Evolutionary conservation across 2,888 invertebrate genomes (phyloP).

Genomic region (Tiphia femorata): DNA sequence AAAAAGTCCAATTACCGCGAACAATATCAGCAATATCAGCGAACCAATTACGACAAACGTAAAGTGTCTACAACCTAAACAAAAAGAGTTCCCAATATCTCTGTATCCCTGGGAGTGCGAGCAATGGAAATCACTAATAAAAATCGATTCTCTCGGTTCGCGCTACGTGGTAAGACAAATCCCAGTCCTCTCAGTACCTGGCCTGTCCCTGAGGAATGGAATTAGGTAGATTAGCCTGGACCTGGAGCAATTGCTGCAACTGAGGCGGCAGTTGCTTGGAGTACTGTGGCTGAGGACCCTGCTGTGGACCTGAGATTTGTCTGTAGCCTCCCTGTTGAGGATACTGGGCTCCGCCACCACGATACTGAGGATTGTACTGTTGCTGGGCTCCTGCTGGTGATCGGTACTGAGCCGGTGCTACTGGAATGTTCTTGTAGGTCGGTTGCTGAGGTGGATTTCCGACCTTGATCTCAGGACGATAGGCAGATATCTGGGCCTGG

Average conservation of each 20-base stretch:
- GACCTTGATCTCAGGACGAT: slow-evolving; percentile 52
- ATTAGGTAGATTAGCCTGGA: slow-evolving; percentile 29
- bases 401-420: slow-evolving; percentile 22
- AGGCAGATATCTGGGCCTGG: slow-evolving; percentile 36
- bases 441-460: slow-evolving; percentile 55
- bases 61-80: too few relatives aligned
- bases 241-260: slow-evolving; percentile 44
- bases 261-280: slow-evolving; percentile 46
- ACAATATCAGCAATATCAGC: too few relatives aligned
- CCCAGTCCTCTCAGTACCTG: background rate
- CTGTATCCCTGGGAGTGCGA: too few relatives aligned
- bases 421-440: slow-evolving; percentile 47
- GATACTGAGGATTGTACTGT: slow-evolving; percentile 18
- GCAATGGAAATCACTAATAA: too few relatives aligned
- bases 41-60: too few relatives aligned
- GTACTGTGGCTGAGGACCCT: slow-evolving; percentile 29
- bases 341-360: slow-evolving; percentile 4
- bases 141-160: too few relatives aligned
- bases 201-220: slow-evolving; percentile 6
- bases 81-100: too few relatives aligned
- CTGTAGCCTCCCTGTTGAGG: slow-evolving; percentile 10
- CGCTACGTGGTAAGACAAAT: too few relatives aligned
- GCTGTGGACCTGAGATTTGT: slow-evolving; percentile 17
- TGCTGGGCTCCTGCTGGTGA: slow-evolving; percentile 18
- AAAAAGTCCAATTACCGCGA: too few relatives aligned